phyloP scores from a whole-genome alignment of 2,797 vertebrate species.

The Sebastiscus tertius region DNA sequence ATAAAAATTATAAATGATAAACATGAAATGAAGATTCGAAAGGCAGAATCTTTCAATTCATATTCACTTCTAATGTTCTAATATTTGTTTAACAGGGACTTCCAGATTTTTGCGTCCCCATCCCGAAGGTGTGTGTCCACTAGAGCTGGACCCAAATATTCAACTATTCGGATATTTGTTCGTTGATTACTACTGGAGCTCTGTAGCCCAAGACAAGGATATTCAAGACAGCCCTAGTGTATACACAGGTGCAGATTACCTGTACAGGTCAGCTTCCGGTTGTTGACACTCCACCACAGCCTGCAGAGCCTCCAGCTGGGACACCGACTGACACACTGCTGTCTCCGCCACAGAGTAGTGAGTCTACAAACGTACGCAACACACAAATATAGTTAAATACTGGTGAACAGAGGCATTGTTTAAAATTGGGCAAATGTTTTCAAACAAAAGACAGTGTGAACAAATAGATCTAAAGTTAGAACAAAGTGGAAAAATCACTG shows the following conservation, averaged over 20 bases:
- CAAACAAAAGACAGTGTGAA: not conserved
- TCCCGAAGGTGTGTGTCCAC: not conserved
- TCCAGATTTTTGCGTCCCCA: not conserved
- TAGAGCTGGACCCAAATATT: not conserved
- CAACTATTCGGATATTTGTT: not conserved
- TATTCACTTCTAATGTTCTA: not conserved
- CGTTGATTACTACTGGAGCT: not conserved
- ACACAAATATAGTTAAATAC: not conserved
- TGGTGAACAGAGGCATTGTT: not conserved
- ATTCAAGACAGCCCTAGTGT: not conserved
- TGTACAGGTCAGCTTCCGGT: constrained; percentile 97
- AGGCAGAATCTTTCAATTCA: not conserved
- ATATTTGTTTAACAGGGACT: not conserved
- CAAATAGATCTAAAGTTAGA: not conserved
- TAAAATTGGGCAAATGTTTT: not conserved
- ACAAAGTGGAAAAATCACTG: not conserved
- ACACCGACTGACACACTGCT: constrained; percentile 91
- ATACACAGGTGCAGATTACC: constrained; percentile 74
- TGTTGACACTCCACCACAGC: constrained; percentile 98
- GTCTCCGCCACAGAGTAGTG: constrained; percentile 93
- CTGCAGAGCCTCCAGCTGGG: constrained; percentile 89
- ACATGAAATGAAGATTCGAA: not conserved
- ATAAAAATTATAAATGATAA: not conserved
- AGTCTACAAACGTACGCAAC: constrained; percentile 81
- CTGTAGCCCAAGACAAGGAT: not conserved